Evolutionary conservation across 2,888 invertebrate species (phyloP).

Genomic region (Philereme vetulata): DNA sequence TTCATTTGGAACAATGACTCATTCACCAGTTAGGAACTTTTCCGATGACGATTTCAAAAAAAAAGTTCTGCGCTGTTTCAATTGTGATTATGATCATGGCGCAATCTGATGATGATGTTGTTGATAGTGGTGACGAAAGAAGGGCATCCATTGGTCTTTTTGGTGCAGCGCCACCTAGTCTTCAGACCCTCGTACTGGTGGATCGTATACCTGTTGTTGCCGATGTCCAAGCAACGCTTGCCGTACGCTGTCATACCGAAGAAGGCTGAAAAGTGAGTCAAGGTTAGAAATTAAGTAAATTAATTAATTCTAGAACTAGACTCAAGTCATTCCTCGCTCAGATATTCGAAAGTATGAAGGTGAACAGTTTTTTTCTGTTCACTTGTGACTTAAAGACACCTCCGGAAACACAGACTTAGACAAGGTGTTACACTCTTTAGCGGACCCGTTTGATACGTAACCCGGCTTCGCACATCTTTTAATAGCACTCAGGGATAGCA

Average conservation of each 20-base stretch:
- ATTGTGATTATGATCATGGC: conserved; percentile 32
- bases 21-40: neutral
- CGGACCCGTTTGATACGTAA: no score
- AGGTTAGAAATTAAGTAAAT: conserved; percentile 8
- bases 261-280: conserved; percentile 43
- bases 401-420: no score
- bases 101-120: conserved; percentile 33
- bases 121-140: conserved; percentile 49
- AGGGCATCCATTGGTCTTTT: conserved; percentile 43
- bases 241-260: conserved; percentile 63
- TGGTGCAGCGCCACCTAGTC: conserved; percentile 53
- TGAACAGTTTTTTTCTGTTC: no score
- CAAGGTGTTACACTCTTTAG: no score
- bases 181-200: conserved; percentile 68
- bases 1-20: no score
- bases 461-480: no score
- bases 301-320: no score
- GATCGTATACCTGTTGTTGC: conserved; percentile 56
- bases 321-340: no score
- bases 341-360: no score
- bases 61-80: neutral
- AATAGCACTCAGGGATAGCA: no score
- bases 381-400: no score
- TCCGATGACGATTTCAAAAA: neutral
- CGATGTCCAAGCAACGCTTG: conserved; percentile 64